These are phyloP conservation scores for Anthrax anthrax DNA, from an alignment of 2,888 invertebrate genomes.

Conservation along the genomic window DNA sequence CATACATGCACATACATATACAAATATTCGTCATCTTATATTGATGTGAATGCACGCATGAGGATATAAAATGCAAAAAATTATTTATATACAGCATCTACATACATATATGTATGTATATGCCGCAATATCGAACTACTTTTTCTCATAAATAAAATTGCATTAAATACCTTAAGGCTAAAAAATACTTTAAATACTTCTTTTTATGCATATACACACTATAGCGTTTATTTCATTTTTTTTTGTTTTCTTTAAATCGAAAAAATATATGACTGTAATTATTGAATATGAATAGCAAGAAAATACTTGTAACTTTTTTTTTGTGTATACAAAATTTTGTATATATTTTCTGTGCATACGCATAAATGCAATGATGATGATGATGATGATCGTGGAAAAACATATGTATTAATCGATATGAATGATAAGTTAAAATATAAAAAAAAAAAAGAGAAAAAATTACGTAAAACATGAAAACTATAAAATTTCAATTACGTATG, in stretches of 20 bases:
- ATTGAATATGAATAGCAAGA: neutral
- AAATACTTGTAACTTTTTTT: neutral
- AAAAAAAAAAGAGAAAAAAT: neutral
- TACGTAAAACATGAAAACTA: neutral
- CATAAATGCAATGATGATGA: too few species aligned
- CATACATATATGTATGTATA: too few species aligned
- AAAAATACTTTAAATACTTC: slow-evolving; percentile 5
- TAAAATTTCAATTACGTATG: neutral
- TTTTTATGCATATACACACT: too few species aligned
- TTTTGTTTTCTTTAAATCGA: neutral
- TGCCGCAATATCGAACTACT: neutral
- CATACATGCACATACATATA: too few species aligned
- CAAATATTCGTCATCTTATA: too few species aligned
- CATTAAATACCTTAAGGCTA: slow-evolving; percentile 2
- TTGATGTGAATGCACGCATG: neutral
- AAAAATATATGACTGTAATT: neutral
- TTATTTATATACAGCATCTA: too few species aligned
- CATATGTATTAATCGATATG: too few species aligned
- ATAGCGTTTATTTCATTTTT: too few species aligned
- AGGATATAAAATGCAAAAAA: neutral
- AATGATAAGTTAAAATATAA: neutral
- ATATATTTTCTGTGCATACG: too few species aligned
- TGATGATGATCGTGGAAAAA: neutral
- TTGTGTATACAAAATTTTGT: too few species aligned
- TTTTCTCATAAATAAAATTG: neutral